These are phyloP conservation scores for Lycocorax pyrrhopterus DNA, from an alignment of 2,113 vertebrate genomes.

Conservation along the genomic window DNA sequence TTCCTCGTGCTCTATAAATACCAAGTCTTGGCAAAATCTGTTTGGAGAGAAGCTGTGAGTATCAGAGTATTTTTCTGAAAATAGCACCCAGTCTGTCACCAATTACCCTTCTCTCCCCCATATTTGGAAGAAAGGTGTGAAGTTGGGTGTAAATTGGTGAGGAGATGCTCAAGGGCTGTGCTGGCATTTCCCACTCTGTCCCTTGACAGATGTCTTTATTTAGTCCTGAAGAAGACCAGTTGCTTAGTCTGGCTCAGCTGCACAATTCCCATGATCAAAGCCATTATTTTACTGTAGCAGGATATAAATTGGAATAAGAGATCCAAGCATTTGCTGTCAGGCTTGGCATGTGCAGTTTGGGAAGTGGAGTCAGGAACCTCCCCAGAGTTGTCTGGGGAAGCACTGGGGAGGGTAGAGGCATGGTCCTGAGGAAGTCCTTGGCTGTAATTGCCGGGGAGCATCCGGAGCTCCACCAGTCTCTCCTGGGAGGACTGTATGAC, in stretches of 20 bases:
- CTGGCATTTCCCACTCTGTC: not conserved
- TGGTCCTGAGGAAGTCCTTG: not conserved
- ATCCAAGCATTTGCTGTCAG: not conserved
- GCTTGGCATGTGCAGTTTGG: fast-evolving
- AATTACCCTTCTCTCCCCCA: not conserved
- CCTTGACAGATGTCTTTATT: not conserved
- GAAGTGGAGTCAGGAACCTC: fast-evolving
- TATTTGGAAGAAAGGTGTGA: not conserved
- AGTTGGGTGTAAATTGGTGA: not conserved
- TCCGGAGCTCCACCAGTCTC: fast-evolving
- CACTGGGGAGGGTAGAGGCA: not conserved
- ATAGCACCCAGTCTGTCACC: not conserved
- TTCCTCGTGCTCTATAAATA: not conserved
- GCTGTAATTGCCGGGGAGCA: not conserved
- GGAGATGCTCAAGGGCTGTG: not conserved
- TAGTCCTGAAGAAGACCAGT: not conserved
- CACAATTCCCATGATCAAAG: not conserved
- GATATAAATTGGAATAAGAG: not conserved
- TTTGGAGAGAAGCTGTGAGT: not conserved
- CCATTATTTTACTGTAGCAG: not conserved
- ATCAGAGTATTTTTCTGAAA: not conserved
- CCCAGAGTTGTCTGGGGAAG: not conserved
- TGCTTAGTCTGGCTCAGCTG: not conserved
- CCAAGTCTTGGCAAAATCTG: not conserved
- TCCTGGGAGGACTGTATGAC: not conserved